Base-by-base conservation (phyloP, 2,113 vertebrate species). In the Corythornis vintsioides region DNA sequence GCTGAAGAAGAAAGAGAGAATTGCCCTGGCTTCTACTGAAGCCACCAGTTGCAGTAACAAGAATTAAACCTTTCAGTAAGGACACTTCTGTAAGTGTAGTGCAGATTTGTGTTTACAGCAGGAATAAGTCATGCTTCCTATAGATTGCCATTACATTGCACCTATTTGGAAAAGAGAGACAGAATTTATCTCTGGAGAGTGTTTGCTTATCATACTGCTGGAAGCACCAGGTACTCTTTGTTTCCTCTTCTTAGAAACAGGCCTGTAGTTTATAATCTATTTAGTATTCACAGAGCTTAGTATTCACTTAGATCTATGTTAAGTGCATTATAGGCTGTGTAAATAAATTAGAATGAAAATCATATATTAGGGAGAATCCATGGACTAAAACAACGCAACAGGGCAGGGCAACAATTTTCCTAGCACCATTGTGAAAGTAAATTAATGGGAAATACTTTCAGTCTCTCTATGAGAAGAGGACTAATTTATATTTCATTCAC, bases 271-370 rank as follows among this genome's bases (percentile, higher is more conserved):
- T 74, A 83, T 74, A 80, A 91, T 86, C 56, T 83, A 20, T 77
- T 94, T 77, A 80, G 13, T 55, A 76, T 79, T 91, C 78, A 78
- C 21, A 74, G 73, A 64, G 56, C 56, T 83, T 55, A 52, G 83
- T 18, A n/a, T 47, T 63, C 13, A 15, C 26, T 47, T 73, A 87
- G 60, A 77, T 89, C 71, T 87, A 79, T 84, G 13, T 82, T 80
- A 83, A 89, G 72, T 91, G n/a, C 72, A 74, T 85, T 94, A 76
- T 33, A 71, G 52, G 4, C 33, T 76, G 15, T 77, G 13, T 83
- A 94, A 94, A 70, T 77, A 89, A 86, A 88, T 87, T 74, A 88
- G 64, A 66, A 73, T 66, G 42, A 89, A 94, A 89, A 75, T 47
- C 70, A 65, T 48, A 1, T 73, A 48, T 89, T 48, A 48, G 20